Percentiles rank a stretch among this genome's conserved stretches.
Conservation (phyloP, 2,888 invertebrate species). For the Marasmarcha lunaedactyla region DNA sequence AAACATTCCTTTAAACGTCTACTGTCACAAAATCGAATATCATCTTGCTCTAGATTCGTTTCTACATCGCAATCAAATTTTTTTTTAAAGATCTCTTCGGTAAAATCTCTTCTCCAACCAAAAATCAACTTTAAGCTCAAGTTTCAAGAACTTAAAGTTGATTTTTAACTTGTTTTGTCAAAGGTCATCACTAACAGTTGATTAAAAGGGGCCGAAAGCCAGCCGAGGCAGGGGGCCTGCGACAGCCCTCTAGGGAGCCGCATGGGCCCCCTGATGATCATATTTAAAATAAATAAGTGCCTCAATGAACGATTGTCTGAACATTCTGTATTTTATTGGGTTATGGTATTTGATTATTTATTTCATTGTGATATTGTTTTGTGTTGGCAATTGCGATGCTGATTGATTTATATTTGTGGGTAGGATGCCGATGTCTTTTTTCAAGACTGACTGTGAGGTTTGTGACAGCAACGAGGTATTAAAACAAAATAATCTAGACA, state of each 20-base stretch:
- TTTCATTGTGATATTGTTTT: constrained; percentile 15
- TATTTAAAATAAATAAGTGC: constrained; percentile 71
- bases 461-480: too few species aligned
- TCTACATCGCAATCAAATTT: constrained; percentile 49
- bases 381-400: background rate
- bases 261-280: constrained; percentile 66
- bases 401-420: too few species aligned
- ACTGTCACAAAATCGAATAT: constrained; percentile 29
- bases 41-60: constrained; percentile 47
- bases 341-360: constrained; percentile 40
- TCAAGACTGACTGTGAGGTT: too few species aligned
- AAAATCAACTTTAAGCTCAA: too few species aligned
- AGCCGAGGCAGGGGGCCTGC: constrained; percentile 60
- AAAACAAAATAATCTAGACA: too few species aligned
- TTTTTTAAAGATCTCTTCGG: background rate
- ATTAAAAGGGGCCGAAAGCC: constrained; percentile 67
- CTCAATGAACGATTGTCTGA: constrained; percentile 69
- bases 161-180: background rate
- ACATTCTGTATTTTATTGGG: constrained; percentile 21
- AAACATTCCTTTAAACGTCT: background rate
- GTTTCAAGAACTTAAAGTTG: too few species aligned
- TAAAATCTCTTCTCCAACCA: too few species aligned
- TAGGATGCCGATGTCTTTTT: too few species aligned
- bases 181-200: constrained; percentile 46
- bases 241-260: constrained; percentile 61